Evolutionary conservation across 1,140 invertebrate species (phyloP), one percentile per base, ranked within the genome.

Genomic region (Drosophila sproati): DNA sequence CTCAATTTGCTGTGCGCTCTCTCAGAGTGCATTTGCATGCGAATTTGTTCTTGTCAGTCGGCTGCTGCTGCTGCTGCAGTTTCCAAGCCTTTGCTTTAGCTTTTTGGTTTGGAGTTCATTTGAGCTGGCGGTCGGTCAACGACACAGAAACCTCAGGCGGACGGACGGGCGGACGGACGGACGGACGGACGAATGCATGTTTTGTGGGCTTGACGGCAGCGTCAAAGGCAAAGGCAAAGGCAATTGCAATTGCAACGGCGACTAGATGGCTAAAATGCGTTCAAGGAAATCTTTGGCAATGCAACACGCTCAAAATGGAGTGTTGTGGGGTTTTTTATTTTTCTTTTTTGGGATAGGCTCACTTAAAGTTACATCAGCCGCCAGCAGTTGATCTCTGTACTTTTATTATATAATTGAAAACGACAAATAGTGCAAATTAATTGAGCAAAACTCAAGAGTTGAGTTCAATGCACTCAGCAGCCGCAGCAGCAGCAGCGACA

Each of bases 151-250:
- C 77, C 79, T 78, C 78, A 78, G 80, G 61, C 73, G 62, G 73
- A 72, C 56, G 48, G 92, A 61, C 73, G 73, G 20, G 20, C 78
- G 77, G 80, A 56, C 73, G 62, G 73, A 72, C 78, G 77, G 80
- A 56, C 73, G 62, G 73, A 72, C 56, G 48, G 28, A 34, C 37
- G 50, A 93, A 61, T 75, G 73, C 52, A 70, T 82, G 82, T 63
- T 93, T 93, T 93, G 72, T 93, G 93, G 92, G 94, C 94, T 92
- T 94, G 91, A 93, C 68, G 67, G 39, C 35, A 12, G 55, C 35
- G 55, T 35, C 52, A 52, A 50, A 55, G 20, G 50, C 35, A 43
- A 39, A 3, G 4, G 6, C 34, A 68, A 37, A 35, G 12, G 67
- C 39, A 72, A 45, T 20, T 2, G 55, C 61, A 64, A 57, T 50